These are phyloP conservation scores for Mythimna albipuncta DNA, from an alignment of 2,888 invertebrate genomes.

Conservation along the genomic window DNA sequence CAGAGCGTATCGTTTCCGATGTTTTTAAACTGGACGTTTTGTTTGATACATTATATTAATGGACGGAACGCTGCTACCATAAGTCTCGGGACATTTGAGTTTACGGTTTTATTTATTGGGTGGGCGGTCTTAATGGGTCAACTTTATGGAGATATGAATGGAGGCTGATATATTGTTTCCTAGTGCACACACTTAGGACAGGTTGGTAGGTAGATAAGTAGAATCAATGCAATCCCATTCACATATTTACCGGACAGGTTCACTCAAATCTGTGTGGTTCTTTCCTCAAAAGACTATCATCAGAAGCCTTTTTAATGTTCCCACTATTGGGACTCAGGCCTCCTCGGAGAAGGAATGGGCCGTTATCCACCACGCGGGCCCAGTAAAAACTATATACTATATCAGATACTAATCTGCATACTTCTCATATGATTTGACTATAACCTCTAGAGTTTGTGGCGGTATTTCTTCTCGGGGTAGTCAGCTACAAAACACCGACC, in stretches of 20 bases:
- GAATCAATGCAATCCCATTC: constrained; percentile 3
- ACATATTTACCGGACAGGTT: neutral
- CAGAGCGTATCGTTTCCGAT: constrained; percentile 72
- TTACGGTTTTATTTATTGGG: constrained; percentile 57
- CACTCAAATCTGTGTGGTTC: too few species aligned
- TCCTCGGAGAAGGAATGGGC: too few species aligned
- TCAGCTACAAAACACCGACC: too few species aligned
- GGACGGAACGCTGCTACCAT: constrained; percentile 71
- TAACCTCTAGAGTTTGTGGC: too few species aligned
- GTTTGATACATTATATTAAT: constrained; percentile 83
- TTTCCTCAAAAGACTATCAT: too few species aligned
- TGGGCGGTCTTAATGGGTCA: constrained; percentile 56
- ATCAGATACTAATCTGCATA: too few species aligned
- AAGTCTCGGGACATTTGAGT: constrained; percentile 72
- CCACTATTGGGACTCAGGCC: too few species aligned
- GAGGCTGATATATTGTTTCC: constrained; percentile 51
- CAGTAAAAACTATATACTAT: too few species aligned
- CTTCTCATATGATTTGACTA: too few species aligned
- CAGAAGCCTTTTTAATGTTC: too few species aligned
- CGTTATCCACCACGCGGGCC: too few species aligned
- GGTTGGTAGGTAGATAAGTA: constrained; percentile 29
- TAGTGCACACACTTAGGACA: constrained; percentile 41
- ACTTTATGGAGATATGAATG: constrained; percentile 51
- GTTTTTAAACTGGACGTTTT: constrained; percentile 79
- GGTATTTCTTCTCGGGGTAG: too few species aligned